A percentile compares a stretch with the other conserved stretches of the same genome.
These are phyloP conservation scores for Bradynema listronoti DNA, from an alignment of 1,140 invertebrate genomes.

Conservation along the genomic window DNA sequence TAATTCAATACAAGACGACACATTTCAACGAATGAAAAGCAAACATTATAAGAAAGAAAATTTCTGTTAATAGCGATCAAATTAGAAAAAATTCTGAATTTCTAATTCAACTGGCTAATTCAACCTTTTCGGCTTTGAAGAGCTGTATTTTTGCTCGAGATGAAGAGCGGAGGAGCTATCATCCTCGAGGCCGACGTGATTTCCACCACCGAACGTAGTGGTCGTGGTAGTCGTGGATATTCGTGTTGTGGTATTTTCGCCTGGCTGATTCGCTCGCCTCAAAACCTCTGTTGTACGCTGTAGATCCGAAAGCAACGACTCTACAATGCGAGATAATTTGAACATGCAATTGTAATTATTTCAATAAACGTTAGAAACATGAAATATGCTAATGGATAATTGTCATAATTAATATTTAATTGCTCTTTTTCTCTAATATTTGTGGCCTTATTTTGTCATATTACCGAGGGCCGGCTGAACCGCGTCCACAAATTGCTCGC, in stretches of 20 bases:
- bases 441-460: slow-evolving; percentile 3
- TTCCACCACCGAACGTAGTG: not conserved
- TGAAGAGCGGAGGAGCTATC: not conserved
- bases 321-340: slow-evolving; percentile 20
- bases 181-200: slow-evolving; percentile 1
- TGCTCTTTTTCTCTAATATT: not conserved
- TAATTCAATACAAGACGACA: too few species aligned
- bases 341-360: not conserved
- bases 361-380: not conserved
- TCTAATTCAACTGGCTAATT: too few species aligned
- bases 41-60: too few species aligned
- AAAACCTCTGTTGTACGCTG: slow-evolving; percentile 43
- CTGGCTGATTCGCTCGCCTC: slow-evolving; percentile 14
- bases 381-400: too few species aligned
- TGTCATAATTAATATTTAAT: too few species aligned
- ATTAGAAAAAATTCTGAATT: too few species aligned
- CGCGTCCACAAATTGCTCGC: slow-evolving; percentile 55
- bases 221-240: slow-evolving; percentile 9
- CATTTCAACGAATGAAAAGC: too few species aligned
- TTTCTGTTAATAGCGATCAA: too few species aligned
- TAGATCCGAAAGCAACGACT: slow-evolving; percentile 36
- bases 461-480: slow-evolving; percentile 56
- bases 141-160: not conserved
- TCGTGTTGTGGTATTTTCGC: slow-evolving; percentile 10
- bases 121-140: slow-evolving; percentile 2